phyloP scores from a whole-genome alignment of 2,888 invertebrate species.

The Ormyrus nitidulus region DNA sequence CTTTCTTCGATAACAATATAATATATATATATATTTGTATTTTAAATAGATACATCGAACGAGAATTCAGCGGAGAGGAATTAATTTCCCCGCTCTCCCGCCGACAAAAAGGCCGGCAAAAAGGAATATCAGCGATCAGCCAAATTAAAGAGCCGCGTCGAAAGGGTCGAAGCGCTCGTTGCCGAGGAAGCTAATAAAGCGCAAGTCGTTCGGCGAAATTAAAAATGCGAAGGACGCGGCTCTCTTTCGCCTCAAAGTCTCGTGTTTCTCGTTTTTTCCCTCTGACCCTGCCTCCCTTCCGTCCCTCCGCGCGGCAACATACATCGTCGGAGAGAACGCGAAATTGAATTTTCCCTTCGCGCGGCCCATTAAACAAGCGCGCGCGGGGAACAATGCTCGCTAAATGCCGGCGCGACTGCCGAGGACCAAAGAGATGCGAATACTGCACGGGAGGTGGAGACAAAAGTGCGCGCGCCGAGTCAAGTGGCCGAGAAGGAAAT shows the following conservation, averaged over 20 bases:
- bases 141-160: constrained; percentile 26
- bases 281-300: neutral
- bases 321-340: constrained; percentile 51
- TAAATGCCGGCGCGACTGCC: constrained; percentile 78
- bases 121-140: neutral
- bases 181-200: constrained; percentile 9
- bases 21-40: neutral
- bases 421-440: constrained; percentile 54
- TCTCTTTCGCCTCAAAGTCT: neutral
- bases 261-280: constrained; percentile 2
- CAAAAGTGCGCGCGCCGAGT: neutral
- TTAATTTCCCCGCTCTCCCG: too few relatives aligned
- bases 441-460: neutral
- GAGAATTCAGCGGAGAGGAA: too few relatives aligned
- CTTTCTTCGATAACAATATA: neutral
- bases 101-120: too few relatives aligned
- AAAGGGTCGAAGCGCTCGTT: neutral
- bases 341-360: constrained; percentile 62
- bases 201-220: constrained; percentile 9
- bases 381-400: constrained; percentile 39
- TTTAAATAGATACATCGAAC: neutral
- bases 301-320: neutral
- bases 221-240: constrained; percentile 11
- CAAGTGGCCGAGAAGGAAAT: neutral
- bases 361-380: constrained; percentile 40